A percentile compares a stretch with the other conserved stretches of the same genome.
phyloP scores from a whole-genome alignment of 2,113 vertebrate genomes.

The Mastomys natalensis region DNA sequence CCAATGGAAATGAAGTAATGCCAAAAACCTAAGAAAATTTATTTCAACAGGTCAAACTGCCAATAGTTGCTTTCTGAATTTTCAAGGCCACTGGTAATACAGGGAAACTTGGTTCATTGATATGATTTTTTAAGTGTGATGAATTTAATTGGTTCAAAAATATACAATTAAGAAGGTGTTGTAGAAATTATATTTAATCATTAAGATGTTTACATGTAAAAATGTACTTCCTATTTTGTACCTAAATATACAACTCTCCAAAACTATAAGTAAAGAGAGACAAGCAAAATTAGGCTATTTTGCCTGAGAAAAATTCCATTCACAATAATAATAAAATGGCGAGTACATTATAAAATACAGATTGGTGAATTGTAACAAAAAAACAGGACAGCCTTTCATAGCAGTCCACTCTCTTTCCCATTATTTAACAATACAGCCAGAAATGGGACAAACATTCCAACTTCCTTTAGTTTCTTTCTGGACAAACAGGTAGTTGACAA shows the following conservation, averaged over 20 bases:
- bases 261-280: neutral
- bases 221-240: fast-evolving
- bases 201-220: neutral
- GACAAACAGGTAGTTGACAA: neutral
- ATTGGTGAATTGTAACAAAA: neutral
- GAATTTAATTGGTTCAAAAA: neutral
- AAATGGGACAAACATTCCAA: neutral
- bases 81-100: neutral
- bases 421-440: neutral
- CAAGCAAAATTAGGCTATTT: neutral
- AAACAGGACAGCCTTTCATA: neutral
- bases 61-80: neutral
- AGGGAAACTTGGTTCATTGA: neutral
- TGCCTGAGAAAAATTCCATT: neutral
- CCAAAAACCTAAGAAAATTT: conserved; percentile 38
- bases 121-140: neutral
- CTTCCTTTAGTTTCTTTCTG: neutral
- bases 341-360: neutral
- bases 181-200: neutral
- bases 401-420: fast-evolving
- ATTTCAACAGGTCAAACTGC: neutral
- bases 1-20: neutral
- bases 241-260: neutral
- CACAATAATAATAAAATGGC: neutral
- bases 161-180: neutral